phyloP scores from a whole-genome alignment of 2,888 invertebrate species.

The Stenurella melanura region DNA sequence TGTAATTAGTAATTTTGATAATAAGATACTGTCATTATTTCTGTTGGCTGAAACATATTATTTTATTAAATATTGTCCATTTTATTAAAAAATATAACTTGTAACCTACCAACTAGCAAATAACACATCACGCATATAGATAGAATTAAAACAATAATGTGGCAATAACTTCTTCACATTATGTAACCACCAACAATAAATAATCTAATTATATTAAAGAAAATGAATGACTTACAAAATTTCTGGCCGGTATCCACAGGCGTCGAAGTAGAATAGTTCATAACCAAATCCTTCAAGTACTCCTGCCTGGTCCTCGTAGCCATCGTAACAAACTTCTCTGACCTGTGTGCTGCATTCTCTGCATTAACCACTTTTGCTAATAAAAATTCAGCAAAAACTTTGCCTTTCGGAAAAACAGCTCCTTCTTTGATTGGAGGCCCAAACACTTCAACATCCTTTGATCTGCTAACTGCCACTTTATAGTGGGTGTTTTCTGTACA shows the following conservation, averaged over 20 bases:
- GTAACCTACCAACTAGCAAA: too few relatives aligned
- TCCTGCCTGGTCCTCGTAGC: conserved; percentile 96
- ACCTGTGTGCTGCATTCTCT: conserved; percentile 96
- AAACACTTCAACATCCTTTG: conserved; percentile 96
- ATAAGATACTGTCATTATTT: too few relatives aligned
- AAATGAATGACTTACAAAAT: conserved; percentile 81
- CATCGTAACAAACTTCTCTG: conserved; percentile 98
- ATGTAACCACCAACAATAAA: too few relatives aligned
- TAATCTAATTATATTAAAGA: too few relatives aligned
- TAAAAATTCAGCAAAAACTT: conserved; percentile 95
- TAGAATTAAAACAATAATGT: too few relatives aligned
- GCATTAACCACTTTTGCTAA: conserved; percentile 97
- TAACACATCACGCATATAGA: too few relatives aligned
- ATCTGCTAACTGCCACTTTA: conserved; percentile 79
- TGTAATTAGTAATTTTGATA: too few relatives aligned
- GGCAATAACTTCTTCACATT: too few relatives aligned
- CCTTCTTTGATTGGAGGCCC: conserved; percentile 95
- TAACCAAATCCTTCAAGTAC: conserved; percentile 94
- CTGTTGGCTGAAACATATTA: too few relatives aligned
- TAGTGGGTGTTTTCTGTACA: conserved; percentile 94
- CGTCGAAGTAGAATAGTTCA: conserved; percentile 87
- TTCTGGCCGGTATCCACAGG: conserved; percentile 90
- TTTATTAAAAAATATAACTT: too few relatives aligned
- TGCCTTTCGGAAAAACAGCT: conserved; percentile 90
- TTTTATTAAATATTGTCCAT: too few relatives aligned